Base-by-base conservation (phyloP, 2,113 vertebrate species). In the Perca schrenkii region DNA sequence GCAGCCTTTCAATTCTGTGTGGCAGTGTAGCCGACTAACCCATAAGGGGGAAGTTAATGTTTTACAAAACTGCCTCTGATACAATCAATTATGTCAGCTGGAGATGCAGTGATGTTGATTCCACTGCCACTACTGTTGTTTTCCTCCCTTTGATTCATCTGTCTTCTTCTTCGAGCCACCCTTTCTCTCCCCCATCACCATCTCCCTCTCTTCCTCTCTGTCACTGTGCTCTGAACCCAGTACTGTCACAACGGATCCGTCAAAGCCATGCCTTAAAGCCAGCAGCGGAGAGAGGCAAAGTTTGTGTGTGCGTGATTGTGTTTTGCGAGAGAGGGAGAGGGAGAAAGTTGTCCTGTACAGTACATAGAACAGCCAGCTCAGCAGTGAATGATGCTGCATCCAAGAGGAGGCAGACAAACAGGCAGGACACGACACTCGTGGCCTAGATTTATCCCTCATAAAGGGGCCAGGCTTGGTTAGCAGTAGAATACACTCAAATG, bases 201-300 rank as follows among this genome's bases (percentile, higher is more conserved):
- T 86, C 83, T 81, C 83, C 58, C 88, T 70, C 85, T 69, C 77
- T 58, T 58, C 78, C 88, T 84, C 81, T 77, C 91, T 64, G 86
- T 91, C 88, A 83, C 89, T 74, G 90, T 14, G 84, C 83, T 93
- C 81, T 82, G 88, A 92, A 93, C 92, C 91, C 87, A 93, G 89
- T 89, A 83, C 91, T 91, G 94, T 92, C 91, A 93, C 84, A 87
- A 84, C 47, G 75, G 82, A 92, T 94, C 86, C 43, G 61, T 93
- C 94, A 93, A 70, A 89, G 79, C 78, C 40, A 0, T 78, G 89
- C 90, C 86, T 93, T 77, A 77, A 84, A 93, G 90, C 90, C 78
- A 88, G 67, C 61, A 80, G 80, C 84, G 16, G 84, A 34, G 61
- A 14, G 66, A 75, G 57, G 79, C 85, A 68, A 79, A 82, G 75